A percentile compares a stretch with the other conserved stretches of the same genome.
phyloP scores from a whole-genome alignment of 2,888 invertebrate species.

The Synergus gifuensis region DNA sequence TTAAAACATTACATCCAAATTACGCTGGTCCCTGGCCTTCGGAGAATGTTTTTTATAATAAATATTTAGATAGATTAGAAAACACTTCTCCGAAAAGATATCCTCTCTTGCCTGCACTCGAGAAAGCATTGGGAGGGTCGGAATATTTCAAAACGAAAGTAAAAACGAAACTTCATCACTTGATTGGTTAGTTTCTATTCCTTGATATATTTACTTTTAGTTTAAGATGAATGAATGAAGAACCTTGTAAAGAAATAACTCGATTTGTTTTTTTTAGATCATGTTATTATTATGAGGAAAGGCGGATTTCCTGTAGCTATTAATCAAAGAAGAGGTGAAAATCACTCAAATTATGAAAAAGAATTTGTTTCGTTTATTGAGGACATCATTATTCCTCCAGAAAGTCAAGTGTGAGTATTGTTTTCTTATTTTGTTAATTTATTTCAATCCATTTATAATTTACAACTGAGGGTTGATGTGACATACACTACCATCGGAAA shows the following conservation, averaged over 20 bases:
- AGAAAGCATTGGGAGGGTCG: conserved; percentile 80
- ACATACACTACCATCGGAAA: too few species aligned
- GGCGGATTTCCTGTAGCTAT: conserved; percentile 75
- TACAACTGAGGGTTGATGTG: too few species aligned
- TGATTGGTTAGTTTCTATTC: neutral
- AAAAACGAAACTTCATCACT: conserved; percentile 74
- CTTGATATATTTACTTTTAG: neutral
- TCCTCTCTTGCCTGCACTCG: conserved; percentile 68
- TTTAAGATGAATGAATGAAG: neutral
- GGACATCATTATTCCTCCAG: conserved; percentile 40
- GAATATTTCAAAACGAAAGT: conserved; percentile 80
- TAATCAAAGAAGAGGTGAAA: conserved; percentile 12
- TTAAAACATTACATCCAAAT: conserved; percentile 78
- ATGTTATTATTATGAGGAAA: conserved; percentile 79
- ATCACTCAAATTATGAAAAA: neutral
- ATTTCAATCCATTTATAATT: neutral
- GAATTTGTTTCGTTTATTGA: neutral
- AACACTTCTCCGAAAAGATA: neutral
- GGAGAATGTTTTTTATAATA: conserved; percentile 70
- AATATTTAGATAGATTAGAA: neutral
- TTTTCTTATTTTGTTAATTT: neutral
- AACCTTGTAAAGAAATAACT: too few species aligned
- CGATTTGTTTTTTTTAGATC: conserved; percentile 76
- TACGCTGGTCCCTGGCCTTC: conserved; percentile 78
- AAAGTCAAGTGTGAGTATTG: conserved; percentile 41